Base-by-base conservation (phyloP, 2,888 invertebrate species). In the Cataglyphis livida region DNA sequence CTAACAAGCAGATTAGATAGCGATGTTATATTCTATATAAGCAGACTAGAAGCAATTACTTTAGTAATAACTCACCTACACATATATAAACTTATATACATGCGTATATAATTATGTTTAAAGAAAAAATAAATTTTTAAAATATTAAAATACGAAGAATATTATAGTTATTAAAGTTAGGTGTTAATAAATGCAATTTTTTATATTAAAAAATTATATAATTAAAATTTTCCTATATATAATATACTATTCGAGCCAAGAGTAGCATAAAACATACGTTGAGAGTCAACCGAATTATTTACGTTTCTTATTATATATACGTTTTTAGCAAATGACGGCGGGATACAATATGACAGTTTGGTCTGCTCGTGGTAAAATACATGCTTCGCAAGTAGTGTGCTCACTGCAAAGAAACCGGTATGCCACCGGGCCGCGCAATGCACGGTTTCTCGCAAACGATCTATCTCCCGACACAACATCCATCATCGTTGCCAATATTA, bases 371-470 rank as follows among this genome's bases (percentile, higher is more conserved):
- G 70, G 59, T 25, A 59, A 70, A 44, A 25, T 35, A 59, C 70
- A 44, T 70, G 70, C 44, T 57, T 68, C 18, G 18, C 18, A 21
- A 41, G 32, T 21, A n/a, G 21, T 57, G 57, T 32, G 78, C 1
- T 61, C 10, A 73, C 15, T 62, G 51, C 32, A 66, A n/a, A 7
- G 51, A 61, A 54, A 59, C 62, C 32, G 65, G 76, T 65, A 73
- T 62, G 75, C 84, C 62, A 64, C 38, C 83, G 78, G 78, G 78
- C 74, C 35, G 81, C 88, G 87, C 88, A 85, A 88, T 81, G 61
- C 87, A 70, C 84, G 75, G 83, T 86, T 90, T 88, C 87, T 83
- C 85, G 79, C 83, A 84, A 81, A 74, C 73, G 28, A 64, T 81
- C 66, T 41, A 51, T 38, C 44, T 28, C 71, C 71, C 74, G 51